Percentiles rank a stretch among this genome's conserved stretches.
These are phyloP conservation scores for Bactericera cockerelli DNA, from an alignment of 1,140 invertebrate genomes.

Conservation along the genomic window DNA sequence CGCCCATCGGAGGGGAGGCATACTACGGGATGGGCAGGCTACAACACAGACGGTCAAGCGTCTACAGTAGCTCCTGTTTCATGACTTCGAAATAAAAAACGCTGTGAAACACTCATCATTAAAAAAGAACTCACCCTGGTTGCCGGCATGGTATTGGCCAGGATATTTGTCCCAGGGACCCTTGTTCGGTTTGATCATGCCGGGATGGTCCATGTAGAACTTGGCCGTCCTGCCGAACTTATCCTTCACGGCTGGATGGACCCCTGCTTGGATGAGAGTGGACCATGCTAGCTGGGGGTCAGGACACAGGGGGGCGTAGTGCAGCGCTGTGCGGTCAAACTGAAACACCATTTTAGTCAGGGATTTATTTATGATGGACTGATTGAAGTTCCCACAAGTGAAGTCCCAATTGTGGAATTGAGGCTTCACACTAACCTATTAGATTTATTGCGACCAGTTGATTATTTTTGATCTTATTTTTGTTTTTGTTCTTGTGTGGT, in stretches of 20 bases:
- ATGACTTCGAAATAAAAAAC: too few relatives aligned
- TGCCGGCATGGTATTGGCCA: constrained; percentile 26
- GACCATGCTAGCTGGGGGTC: constrained; percentile 45
- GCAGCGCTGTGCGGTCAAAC: constrained; percentile 61
- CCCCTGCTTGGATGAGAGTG: constrained; percentile 45
- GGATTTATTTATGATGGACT: not conserved
- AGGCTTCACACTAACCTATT: not conserved
- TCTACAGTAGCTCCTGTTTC: too few relatives aligned
- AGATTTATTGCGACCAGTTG: too few relatives aligned
- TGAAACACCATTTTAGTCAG: constrained; percentile 24
- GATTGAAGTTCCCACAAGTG: not conserved
- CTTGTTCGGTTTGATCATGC: constrained; percentile 42
- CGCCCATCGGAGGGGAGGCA: too few relatives aligned
- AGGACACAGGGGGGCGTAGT: constrained; percentile 56
- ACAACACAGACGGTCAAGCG: too few relatives aligned
- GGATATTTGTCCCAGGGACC: constrained; percentile 29
- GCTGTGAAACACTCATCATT: too few relatives aligned
- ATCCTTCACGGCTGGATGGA: constrained; percentile 46
- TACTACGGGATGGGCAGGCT: too few relatives aligned
- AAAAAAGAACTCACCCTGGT: not conserved
- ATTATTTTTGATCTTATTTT: not conserved
- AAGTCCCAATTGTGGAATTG: not conserved
- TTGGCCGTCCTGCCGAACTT: constrained; percentile 46
- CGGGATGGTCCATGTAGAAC: constrained; percentile 45
- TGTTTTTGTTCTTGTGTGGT: too few relatives aligned